phyloP scores from a whole-genome alignment of 2,888 invertebrate genomes.

The Lithophane socia region DNA sequence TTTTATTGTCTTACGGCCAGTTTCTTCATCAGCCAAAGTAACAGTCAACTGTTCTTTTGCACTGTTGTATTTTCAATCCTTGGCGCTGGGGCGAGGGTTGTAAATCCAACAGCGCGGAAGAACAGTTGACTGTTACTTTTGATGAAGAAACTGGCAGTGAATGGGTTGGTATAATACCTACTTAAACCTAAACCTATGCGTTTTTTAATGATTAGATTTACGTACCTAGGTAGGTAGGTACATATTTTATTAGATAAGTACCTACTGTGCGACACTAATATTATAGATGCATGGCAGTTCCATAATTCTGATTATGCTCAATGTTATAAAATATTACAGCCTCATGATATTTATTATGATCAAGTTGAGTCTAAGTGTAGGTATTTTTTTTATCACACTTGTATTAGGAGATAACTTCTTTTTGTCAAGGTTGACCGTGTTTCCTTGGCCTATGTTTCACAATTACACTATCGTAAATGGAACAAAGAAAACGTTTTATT shows the following conservation, averaged over 20 bases:
- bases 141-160: no score
- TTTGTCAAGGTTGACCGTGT: constrained; percentile 79
- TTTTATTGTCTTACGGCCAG: not conserved
- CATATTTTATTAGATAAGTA: not conserved
- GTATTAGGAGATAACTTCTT: constrained; percentile 77
- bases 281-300: not conserved
- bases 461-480: constrained; percentile 78
- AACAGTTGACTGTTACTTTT: no score
- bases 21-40: no score
- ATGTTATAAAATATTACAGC: constrained; percentile 2
- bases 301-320: constrained; percentile 5
- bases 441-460: constrained; percentile 84
- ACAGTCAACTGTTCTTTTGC: no score
- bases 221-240: not conserved
- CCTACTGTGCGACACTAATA: not conserved
- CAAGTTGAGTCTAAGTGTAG: constrained; percentile 36
- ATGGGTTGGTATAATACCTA: no score
- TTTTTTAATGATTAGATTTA: not conserved
- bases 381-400: constrained; percentile 63
- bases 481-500: constrained; percentile 68
- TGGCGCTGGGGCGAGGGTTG: no score
- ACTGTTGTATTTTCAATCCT: no score
- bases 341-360: constrained; percentile 16
- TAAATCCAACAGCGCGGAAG: no score
- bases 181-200: no score